Conservation (phyloP, 2,888 invertebrate species). For the Melieria picta region DNA sequence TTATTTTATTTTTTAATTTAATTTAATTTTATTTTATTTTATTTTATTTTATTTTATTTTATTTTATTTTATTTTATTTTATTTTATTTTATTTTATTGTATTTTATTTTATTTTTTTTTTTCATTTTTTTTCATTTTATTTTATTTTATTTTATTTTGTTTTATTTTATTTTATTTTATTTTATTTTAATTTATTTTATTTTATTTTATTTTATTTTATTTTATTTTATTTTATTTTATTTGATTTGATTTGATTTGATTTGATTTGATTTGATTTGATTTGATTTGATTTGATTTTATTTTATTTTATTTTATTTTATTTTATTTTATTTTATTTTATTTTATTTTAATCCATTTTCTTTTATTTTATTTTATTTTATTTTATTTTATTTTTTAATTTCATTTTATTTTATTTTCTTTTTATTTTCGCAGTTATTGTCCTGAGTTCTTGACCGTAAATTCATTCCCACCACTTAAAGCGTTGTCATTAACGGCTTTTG, state of each 20-base stretch:
- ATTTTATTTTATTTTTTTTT: constrained; percentile 17
- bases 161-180: neutral
- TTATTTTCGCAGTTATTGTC: too few species aligned
- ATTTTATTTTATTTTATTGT: neutral
- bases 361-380: constrained; percentile 4
- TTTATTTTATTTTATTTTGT: neutral
- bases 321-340: neutral
- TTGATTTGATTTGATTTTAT: neutral
- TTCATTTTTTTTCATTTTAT: neutral
- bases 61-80: too few species aligned
- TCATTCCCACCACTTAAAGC: too few species aligned
- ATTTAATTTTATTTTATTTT: too few species aligned
- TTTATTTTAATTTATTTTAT: constrained; percentile 20
- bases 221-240: constrained; percentile 9
- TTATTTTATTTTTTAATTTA: too few species aligned
- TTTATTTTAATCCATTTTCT: neutral
- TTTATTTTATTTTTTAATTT: neutral
- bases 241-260: constrained; percentile 9
- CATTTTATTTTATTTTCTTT: neutral
- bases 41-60: too few species aligned
- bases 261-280: neutral
- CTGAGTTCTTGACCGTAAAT: too few species aligned
- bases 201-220: constrained; percentile 6
- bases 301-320: neutral
- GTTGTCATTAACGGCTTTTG: too few species aligned